Evolutionary conservation across 1,140 invertebrate species (phyloP).

Genomic region (Cepaea nemoralis): DNA sequence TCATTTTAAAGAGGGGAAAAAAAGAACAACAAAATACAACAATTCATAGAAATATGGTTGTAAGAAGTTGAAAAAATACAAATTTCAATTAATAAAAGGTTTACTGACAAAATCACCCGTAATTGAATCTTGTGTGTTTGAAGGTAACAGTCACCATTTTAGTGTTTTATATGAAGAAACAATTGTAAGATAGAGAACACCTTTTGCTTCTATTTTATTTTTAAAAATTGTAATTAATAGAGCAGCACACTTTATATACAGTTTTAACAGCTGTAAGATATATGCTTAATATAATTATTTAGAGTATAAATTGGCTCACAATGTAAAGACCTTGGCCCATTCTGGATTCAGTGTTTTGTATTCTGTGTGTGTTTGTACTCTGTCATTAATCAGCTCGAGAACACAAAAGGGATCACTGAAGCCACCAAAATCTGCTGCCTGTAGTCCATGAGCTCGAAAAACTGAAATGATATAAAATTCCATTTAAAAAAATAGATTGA

Average conservation of each 20-base stretch:
- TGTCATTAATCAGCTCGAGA: slow-evolving; percentile 91
- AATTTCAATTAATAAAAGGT: too few relatives aligned
- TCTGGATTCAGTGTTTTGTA: slow-evolving; percentile 96
- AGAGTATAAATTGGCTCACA: slow-evolving; percentile 86
- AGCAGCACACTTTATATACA: not conserved
- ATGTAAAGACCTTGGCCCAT: slow-evolving; percentile 99
- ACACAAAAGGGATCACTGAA: slow-evolving; percentile 96
- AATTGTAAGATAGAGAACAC: not conserved
- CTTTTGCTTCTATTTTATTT: not conserved
- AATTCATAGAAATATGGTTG: too few relatives aligned
- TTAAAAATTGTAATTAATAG: not conserved
- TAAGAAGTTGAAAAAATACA: too few relatives aligned
- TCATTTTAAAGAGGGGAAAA: too few relatives aligned
- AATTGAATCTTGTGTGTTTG: too few relatives aligned
- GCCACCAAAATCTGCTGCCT: slow-evolving; percentile 70
- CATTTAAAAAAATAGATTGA: slow-evolving; percentile 31
- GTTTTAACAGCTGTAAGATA: too few relatives aligned
- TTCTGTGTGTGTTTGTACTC: slow-evolving; percentile 97
- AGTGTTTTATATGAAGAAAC: too few relatives aligned
- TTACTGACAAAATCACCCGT: too few relatives aligned
- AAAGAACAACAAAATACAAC: too few relatives aligned
- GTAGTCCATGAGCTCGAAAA: slow-evolving; percentile 65
- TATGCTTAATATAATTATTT: slow-evolving; percentile 4
- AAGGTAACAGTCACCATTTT: too few relatives aligned
- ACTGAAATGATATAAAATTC: slow-evolving; percentile 57